Base-by-base conservation (phyloP, 2,888 invertebrate species). In the Lepidochitona cinerea region DNA sequence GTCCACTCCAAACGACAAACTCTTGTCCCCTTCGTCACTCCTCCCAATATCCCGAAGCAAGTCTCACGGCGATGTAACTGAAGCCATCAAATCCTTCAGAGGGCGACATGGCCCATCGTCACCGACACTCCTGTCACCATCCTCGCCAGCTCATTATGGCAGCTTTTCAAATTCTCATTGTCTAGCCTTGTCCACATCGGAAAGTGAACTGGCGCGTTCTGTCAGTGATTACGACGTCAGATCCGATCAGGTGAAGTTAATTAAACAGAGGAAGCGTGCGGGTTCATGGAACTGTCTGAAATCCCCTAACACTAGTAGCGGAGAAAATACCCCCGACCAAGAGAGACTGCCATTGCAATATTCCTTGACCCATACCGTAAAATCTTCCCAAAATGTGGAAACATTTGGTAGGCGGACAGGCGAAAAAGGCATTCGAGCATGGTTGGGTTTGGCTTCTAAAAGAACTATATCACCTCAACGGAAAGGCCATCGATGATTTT, bases 261-360 rank as follows among this genome's bases (percentile, higher is more conserved):
- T 64, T 14, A 64, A 64, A 64, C 64, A 64, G 14, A 64, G 64
- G 18, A 64, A 33, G 18, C 3, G 64, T 3, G 29, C 29, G 18
- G 49, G 49, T 49, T 64, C 64, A 23, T 64, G 64, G 64, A 64
- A 64, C 12, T 64, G 64, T 64, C 29, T 64, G 18, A 26, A 64
- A 5, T 64, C 64, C 1, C 64, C 64, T 18, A 64, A 64, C 7
- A 49, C 49, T 18, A 49, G 49, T 23, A 49, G 49, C 49, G 23
- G 49, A n/a, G 49, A 49, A 7, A 49, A 49, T 23, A n/a, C 49
- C 1, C 49, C 49, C 23, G 49, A 49, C 18, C 49, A 2, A 23
- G 49, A 49, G 49, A n/a, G 49, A n/a, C n/a, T 49, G 7, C 49
- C 49, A 7, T n/a, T 49, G 18, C 49, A 49, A 7, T 49, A n/a